Percentiles rank a stretch among this genome's conserved stretches.
Conservation (phyloP, 2,888 invertebrate species). For the Lasioglossum zephyrum region DNA sequence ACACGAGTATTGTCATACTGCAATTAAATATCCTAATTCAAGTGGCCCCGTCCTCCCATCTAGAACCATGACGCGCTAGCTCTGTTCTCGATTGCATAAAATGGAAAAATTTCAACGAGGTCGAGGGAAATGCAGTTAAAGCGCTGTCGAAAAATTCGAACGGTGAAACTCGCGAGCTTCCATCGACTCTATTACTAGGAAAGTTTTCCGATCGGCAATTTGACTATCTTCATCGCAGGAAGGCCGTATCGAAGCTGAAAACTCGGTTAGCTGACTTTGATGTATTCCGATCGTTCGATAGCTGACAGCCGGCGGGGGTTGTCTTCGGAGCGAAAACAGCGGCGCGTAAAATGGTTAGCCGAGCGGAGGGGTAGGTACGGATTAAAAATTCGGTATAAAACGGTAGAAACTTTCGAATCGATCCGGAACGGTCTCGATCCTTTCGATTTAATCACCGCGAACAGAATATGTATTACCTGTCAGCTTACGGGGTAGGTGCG, state of each 20-base stretch:
- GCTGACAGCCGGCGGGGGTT: background rate
- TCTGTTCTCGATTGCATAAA: background rate
- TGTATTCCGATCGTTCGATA: constrained; percentile 13
- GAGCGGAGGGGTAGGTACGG: background rate
- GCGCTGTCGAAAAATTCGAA: background rate
- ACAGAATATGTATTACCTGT: constrained; percentile 55
- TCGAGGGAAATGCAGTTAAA: background rate
- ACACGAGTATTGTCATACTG: background rate
- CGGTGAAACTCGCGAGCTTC: background rate
- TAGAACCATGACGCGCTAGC: background rate
- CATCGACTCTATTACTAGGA: background rate
- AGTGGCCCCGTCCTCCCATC: background rate
- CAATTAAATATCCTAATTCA: background rate
- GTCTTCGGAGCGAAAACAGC: background rate
- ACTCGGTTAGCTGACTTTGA: constrained; percentile 11
- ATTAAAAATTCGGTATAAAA: constrained; percentile 19
- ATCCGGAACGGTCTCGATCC: constrained; percentile 7
- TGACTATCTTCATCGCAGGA: constrained; percentile 8
- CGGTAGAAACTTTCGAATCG: constrained; percentile 10
- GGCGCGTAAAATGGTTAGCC: background rate
- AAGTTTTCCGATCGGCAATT: constrained; percentile 18
- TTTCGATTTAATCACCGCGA: constrained; percentile 52
- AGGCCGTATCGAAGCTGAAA: background rate
- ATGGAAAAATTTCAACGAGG: background rate
- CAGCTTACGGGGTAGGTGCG: constrained; percentile 21